A percentile compares a stretch with the other conserved stretches of the same genome.
phyloP scores from a whole-genome alignment of 2,113 vertebrate genomes.

The Vicugna pacos region DNA sequence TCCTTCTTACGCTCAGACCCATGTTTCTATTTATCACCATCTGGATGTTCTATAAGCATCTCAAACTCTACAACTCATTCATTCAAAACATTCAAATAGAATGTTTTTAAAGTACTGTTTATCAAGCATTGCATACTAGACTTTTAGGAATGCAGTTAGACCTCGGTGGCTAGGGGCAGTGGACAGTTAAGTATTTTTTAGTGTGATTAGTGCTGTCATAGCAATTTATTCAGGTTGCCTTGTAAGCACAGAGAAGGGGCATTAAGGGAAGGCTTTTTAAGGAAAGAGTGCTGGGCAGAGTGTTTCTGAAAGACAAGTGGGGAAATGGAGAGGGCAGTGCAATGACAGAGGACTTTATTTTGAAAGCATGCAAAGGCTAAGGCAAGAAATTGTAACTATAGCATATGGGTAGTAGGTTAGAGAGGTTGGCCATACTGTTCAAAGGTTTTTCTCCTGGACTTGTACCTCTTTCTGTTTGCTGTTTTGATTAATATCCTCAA shows the following conservation, averaged over 20 bases:
- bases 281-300: neutral
- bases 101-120: neutral
- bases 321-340: neutral
- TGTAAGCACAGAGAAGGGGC: neutral
- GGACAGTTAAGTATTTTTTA: neutral
- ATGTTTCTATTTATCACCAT: constrained; percentile 48
- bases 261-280: neutral
- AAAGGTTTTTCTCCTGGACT: constrained; percentile 12
- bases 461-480: neutral
- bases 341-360: neutral
- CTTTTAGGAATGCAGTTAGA: constrained; percentile 3
- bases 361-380: neutral
- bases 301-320: neutral
- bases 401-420: neutral
- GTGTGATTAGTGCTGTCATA: neutral
- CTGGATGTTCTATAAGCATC: constrained; percentile 6
- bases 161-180: neutral
- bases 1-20: neutral
- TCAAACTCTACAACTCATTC: neutral
- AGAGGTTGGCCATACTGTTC: neutral
- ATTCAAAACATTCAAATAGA: neutral
- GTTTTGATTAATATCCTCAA: neutral
- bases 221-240: constrained; percentile 21
- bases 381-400: neutral
- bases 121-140: constrained; percentile 15